Evolutionary conservation across 2,113 vertebrate species (phyloP), one percentile per base, ranked within the genome.

Genomic region (Phaethon lepturus): DNA sequence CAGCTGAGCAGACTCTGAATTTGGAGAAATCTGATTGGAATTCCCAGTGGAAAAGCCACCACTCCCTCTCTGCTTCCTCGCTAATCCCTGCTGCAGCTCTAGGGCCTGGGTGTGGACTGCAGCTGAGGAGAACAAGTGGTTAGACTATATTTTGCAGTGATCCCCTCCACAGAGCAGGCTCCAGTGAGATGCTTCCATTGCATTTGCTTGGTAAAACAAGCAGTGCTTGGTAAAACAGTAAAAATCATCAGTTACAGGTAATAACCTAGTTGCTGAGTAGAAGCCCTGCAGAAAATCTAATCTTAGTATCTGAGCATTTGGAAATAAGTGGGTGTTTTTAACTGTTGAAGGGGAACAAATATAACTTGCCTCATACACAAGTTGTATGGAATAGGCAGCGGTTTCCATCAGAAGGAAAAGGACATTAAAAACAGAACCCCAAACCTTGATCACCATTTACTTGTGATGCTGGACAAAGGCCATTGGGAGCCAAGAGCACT

Each of bases 381-480:
- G n/a, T 85, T 85, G 20, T 22, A 31, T 60, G 77, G 49, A 91
- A 72, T 33, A 85, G 66, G 42, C 90, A 87, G 66, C 5, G 17
- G n/a, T 86, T 93, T 71, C 69, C 74, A 93, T 81, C 0, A 1
- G 63, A 71, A 79, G 78, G 49, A 58, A 92, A 88, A 88, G 73
- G 33, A 53, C 35, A 56, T 87, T 83, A 86, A 94, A 94, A 90
- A 90, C 93, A 88, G 88, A 90, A 92, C 77, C 79, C 42, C 38
- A 53, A 94, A 38, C 38, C 52, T 67, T 2, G 6, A 83, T 92
- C 78, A 86, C 81, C 20, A 33, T 83, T 94, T 73, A 22, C n/a
- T 80, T 94, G 60, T 52, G 66, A 68, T 78, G 56, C 59, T 93
- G 92, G 88, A 90, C 55, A 79, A 90, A 50, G 63, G 92, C 85